A percentile compares a stretch with the other conserved stretches of the same genome.
Conservation (phyloP, 2,113 vertebrate species). For the Empidonax traillii region DNA sequence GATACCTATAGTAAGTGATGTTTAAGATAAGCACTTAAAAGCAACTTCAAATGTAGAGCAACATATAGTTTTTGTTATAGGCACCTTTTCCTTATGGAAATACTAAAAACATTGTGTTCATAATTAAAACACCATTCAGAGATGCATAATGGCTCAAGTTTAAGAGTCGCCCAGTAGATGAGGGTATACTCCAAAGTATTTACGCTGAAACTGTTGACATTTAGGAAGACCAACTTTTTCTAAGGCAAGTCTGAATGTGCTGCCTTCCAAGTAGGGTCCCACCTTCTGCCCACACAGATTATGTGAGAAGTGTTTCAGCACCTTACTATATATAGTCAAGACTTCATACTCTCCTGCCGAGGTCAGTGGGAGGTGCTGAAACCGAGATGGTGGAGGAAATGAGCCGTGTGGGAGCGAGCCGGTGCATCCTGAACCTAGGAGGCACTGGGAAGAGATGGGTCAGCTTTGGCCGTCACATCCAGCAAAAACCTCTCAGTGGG, state of each 20-base stretch:
- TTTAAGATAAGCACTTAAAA: background rate
- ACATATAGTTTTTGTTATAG: background rate
- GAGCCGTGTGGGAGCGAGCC: background rate
- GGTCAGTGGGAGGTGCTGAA: conserved; percentile 46
- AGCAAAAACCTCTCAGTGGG: background rate
- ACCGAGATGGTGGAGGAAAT: background rate
- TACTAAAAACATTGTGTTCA: background rate
- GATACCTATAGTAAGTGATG: background rate
- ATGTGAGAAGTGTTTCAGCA: background rate
- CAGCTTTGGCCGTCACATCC: rapidly evolving
- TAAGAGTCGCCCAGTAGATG: background rate
- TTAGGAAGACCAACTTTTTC: background rate
- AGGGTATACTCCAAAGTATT: background rate
- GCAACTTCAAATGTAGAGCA: background rate
- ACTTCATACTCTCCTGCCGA: background rate
- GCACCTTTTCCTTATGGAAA: background rate
- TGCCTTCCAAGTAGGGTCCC: background rate
- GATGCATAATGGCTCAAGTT: background rate
- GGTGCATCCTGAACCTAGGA: background rate
- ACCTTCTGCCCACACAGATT: background rate
- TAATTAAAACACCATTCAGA: background rate
- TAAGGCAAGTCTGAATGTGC: background rate
- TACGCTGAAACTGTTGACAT: background rate
- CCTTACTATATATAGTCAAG: conserved; percentile 29
- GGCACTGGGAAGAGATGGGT: conserved; percentile 9